phyloP scores from a whole-genome alignment of 2,797 vertebrate genomes.

The Pempheris klunzingeri region DNA sequence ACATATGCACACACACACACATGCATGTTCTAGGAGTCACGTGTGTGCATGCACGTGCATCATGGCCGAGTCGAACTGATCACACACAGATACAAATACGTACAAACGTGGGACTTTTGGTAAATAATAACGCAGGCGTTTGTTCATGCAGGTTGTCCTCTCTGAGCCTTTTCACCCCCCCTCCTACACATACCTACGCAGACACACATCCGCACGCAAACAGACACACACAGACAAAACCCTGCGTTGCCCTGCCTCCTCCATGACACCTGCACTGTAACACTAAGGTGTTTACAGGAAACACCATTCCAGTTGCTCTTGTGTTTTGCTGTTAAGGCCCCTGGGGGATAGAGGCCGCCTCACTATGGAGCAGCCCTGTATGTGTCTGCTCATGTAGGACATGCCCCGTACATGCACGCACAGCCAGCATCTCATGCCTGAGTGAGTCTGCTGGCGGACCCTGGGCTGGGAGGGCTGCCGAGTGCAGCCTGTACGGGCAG shows the following conservation, averaged over 20 bases:
- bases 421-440: constrained; percentile 73
- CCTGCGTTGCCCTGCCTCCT: constrained; percentile 31
- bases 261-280: constrained; percentile 65
- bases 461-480: constrained; percentile 49
- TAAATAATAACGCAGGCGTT: no score
- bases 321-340: constrained; percentile 75
- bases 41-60: no score
- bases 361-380: constrained; percentile 56
- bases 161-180: no score
- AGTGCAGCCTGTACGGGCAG: constrained; percentile 47
- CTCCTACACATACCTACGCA: no score
- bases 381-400: constrained; percentile 82
- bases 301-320: constrained; percentile 67
- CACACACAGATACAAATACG: no score
- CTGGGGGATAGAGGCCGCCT: constrained; percentile 74
- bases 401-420: constrained; percentile 70
- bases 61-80: no score
- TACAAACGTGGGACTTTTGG: no score
- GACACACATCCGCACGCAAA: background rate
- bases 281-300: constrained; percentile 77
- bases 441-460: constrained; percentile 63
- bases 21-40: no score
- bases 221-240: constrained; percentile 31
- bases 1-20: constrained; percentile 1
- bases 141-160: no score